These are phyloP conservation scores for Stigmatopora nigra DNA, from an alignment of 2,113 vertebrate species.

Conservation along the genomic window DNA sequence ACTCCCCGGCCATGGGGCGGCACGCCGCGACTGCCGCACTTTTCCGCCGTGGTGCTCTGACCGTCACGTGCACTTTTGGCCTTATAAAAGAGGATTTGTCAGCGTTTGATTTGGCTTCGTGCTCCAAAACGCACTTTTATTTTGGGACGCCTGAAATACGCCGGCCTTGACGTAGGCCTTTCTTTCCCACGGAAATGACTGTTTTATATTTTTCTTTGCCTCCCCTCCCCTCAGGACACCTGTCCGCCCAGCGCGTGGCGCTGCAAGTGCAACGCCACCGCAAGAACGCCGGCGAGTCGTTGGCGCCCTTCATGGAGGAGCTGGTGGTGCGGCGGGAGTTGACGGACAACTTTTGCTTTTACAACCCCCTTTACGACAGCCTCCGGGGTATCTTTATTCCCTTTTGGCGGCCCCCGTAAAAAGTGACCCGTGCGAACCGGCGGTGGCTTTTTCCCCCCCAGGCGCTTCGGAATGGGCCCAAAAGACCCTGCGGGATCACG, in stretches of 20 bases:
- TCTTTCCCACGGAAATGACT: too few species aligned
- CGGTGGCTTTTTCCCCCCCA: background rate
- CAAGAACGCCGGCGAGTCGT: conserved; percentile 51
- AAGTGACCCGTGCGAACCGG: background rate
- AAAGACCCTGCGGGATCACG: conserved; percentile 75
- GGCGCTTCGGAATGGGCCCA: conserved; percentile 76
- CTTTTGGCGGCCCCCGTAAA: background rate
- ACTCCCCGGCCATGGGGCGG: background rate
- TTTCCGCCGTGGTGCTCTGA: too few species aligned
- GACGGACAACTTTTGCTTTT: conserved; percentile 88
- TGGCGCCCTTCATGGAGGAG: conserved; percentile 76
- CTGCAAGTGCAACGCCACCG: conserved; percentile 68
- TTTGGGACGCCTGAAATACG: too few species aligned
- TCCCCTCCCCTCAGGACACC: conserved; percentile 71
- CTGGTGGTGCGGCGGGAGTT: conserved; percentile 82
- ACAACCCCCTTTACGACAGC: conserved; percentile 81
- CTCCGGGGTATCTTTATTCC: conserved; percentile 60
- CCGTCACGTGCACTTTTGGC: too few species aligned
- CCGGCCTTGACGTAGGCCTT: too few species aligned
- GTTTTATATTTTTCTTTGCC: too few species aligned
- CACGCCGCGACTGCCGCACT: too few species aligned
- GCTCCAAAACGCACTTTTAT: too few species aligned
- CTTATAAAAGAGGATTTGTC: too few species aligned
- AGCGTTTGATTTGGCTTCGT: too few species aligned
- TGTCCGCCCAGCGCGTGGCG: conserved; percentile 79